Evolutionary conservation across 2,113 vertebrate species (phyloP).

Genomic region (Saccopteryx bilineata): DNA sequence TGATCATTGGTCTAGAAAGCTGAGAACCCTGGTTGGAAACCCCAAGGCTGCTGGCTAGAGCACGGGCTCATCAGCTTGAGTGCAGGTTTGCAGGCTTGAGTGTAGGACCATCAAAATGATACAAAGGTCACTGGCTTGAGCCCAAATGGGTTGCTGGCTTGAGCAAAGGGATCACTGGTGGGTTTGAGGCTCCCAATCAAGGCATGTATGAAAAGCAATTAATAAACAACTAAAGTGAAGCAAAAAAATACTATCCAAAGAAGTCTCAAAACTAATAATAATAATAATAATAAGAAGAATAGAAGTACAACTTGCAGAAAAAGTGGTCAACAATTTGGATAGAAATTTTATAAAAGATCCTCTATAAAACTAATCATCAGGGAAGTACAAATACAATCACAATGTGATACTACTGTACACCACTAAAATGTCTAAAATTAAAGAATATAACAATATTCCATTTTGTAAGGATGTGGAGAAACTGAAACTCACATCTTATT

Average conservation of each 20-base stretch:
- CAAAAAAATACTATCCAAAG: background rate
- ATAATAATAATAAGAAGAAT: background rate
- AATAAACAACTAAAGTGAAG: too few species aligned
- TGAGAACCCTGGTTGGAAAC: too few species aligned
- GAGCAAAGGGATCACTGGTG: too few species aligned
- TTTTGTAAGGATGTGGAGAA: constrained; percentile 7
- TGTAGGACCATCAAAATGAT: too few species aligned
- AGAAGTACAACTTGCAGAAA: constrained; percentile 8
- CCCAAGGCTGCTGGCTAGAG: too few species aligned
- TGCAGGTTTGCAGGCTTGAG: too few species aligned
- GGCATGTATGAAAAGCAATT: too few species aligned
- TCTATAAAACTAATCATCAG: constrained; percentile 11
- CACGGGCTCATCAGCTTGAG: too few species aligned
- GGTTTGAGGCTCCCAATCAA: too few species aligned
- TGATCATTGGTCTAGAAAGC: too few species aligned
- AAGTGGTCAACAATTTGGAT: background rate
- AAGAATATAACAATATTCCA: background rate
- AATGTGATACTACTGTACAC: background rate
- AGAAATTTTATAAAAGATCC: background rate
- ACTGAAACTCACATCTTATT: constrained; percentile 23
- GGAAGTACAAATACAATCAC: constrained; percentile 5
- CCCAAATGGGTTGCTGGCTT: too few species aligned
- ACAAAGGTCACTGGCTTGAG: too few species aligned
- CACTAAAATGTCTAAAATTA: background rate
- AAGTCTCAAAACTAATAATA: background rate